Evolutionary conservation across 2,113 vertebrate genomes (phyloP).

Genomic region (Erpornis zantholeuca): DNA sequence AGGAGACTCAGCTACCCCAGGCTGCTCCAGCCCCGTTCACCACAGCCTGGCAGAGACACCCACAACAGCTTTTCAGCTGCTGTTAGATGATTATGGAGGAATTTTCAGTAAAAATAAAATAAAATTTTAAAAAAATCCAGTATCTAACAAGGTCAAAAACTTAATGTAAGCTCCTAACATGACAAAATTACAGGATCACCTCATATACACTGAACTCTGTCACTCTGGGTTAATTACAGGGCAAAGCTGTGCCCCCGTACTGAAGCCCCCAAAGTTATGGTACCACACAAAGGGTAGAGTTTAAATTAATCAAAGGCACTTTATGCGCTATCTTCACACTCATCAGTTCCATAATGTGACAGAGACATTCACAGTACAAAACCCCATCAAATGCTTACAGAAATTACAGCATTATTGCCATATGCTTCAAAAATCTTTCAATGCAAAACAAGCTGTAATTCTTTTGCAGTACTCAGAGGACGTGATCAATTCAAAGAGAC

Average conservation of each 20-base stretch:
- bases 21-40: constrained; percentile 8
- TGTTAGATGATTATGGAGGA: neutral
- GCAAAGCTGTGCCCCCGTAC: neutral
- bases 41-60: neutral
- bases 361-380: neutral
- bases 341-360: neutral
- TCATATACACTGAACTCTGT: neutral
- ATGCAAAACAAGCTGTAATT: neutral
- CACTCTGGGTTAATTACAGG: neutral
- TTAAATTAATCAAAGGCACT: neutral
- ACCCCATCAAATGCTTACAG: neutral
- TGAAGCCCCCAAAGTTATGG: neutral
- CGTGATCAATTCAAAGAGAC: neutral
- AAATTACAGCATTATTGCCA: neutral
- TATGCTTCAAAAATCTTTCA: neutral
- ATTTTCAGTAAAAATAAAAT: neutral
- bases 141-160: neutral
- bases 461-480: neutral
- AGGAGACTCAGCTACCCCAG: neutral
- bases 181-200: neutral
- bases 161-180: neutral
- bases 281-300: neutral
- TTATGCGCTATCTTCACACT: fast-evolving
- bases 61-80: neutral
- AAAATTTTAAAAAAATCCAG: neutral